Conservation (phyloP, 2,888 invertebrate genomes). For the Spisula solida region DNA sequence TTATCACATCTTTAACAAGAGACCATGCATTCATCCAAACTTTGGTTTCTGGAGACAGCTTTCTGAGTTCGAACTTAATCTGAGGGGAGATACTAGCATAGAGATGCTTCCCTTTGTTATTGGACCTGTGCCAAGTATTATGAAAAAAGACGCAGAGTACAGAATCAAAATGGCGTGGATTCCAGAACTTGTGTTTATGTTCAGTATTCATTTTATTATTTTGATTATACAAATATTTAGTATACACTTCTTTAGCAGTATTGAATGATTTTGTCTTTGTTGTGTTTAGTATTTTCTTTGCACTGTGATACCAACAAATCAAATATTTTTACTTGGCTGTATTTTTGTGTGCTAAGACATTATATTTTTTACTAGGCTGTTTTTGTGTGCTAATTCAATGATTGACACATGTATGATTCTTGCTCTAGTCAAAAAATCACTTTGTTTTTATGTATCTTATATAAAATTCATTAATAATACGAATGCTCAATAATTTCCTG, state of each 20-base stretch:
- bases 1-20: constrained; percentile 70
- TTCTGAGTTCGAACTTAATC: constrained; percentile 71
- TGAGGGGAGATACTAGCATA: constrained; percentile 72
- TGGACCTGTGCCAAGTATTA: constrained; percentile 71
- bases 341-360: too few relatives aligned
- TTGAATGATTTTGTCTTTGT: neutral
- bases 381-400: too few relatives aligned
- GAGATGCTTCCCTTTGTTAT: constrained; percentile 75
- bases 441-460: too few relatives aligned
- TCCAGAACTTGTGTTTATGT: constrained; percentile 68
- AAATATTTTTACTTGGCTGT: too few relatives aligned
- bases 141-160: constrained; percentile 66
- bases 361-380: too few relatives aligned
- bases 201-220: constrained; percentile 68
- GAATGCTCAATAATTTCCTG: too few relatives aligned
- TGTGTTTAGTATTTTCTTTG: neutral
- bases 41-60: constrained; percentile 78
- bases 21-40: constrained; percentile 77
- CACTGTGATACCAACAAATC: neutral
- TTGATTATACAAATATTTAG: constrained; percentile 67
- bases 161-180: constrained; percentile 74
- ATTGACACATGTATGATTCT: too few relatives aligned
- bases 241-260: constrained; percentile 38
- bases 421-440: too few relatives aligned
- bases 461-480: too few relatives aligned